Percentiles rank a stretch among this genome's conserved stretches.
These are phyloP conservation scores for Macrosoma leucophasiata DNA, from an alignment of 2,888 invertebrate genomes.

Conservation along the genomic window DNA sequence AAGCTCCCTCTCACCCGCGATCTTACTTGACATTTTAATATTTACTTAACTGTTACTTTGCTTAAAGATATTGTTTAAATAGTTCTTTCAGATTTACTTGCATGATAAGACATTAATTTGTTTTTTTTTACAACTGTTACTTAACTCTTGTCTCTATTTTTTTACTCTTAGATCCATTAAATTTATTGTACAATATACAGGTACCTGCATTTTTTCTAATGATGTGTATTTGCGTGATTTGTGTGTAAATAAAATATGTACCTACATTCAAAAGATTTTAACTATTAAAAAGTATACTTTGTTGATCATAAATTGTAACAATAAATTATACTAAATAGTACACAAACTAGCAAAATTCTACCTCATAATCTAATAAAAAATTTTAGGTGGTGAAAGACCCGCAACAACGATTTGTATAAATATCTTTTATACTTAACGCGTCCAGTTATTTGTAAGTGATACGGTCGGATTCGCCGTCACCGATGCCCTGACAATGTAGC, in stretches of 20 bases:
- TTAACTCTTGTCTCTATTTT: too few relatives aligned
- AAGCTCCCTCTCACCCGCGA: conserved; percentile 49
- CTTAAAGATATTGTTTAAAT: too few relatives aligned
- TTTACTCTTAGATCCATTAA: too few relatives aligned
- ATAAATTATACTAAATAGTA: too few relatives aligned
- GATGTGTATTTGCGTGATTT: conserved; percentile 15
- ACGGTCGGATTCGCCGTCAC: conserved; percentile 57
- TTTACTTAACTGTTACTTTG: conserved; percentile 44
- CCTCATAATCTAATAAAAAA: neutral
- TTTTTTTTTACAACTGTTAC: too few relatives aligned
- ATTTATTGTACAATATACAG: too few relatives aligned
- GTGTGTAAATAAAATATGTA: neutral
- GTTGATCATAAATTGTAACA: too few relatives aligned
- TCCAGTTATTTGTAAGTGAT: conserved; percentile 49
- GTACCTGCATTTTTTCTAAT: too few relatives aligned
- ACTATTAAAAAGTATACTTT: conserved; percentile 6
- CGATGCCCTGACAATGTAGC: conserved; percentile 71
- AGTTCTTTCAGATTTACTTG: conserved; percentile 29
- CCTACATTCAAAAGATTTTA: neutral
- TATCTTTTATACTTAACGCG: conserved; percentile 11
- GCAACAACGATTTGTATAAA: conserved; percentile 7
- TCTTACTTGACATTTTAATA: conserved; percentile 71
- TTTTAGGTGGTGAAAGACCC: conserved; percentile 7
- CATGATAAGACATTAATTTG: neutral
- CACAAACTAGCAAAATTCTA: too few relatives aligned